Evolutionary conservation across 2,113 vertebrate genomes (phyloP), one percentile per base, ranked within the genome.

Genomic region (Vanacampus margaritifer): DNA sequence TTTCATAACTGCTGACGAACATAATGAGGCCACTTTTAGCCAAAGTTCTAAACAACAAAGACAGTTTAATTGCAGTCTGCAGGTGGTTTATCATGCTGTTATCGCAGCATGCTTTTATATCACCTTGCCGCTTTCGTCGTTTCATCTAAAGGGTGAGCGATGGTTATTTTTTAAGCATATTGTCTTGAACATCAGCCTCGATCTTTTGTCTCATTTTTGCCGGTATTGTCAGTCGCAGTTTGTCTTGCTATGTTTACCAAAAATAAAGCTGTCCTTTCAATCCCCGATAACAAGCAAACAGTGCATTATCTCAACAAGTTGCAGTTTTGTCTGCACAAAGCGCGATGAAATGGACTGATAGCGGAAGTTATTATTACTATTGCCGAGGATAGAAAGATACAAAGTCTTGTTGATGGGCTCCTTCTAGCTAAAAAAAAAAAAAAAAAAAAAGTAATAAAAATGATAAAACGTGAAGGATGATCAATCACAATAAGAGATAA

Each of bases 11-110:
- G 16, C 54, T 57, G 54, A 57, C 54, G 14, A 57, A 17, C 26
- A 28, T 57, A 57, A 57, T 57, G 54, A 57, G 54, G 54, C 26
- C 54, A 57, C 11, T 57, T 57, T 57, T 57, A 9, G 1, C 54
- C 54, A 16, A 57, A 17, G 26, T 57, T 57, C 24, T 7, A 32
- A 57, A 57, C 54, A 57, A 57, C 54, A 57, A 57, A 32, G 54
- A 32, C 51, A 26, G 26, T 56, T 56, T 57, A 32, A 57, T 32
- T 7, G 14, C 26, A 57, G 26, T 26, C 54, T 57, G 54, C 26
- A 16, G 54, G 23, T 14, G 26, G 26, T 32, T 57, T 57, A 32
- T 57, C 54, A 19, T 32, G 26, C 54, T 17, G 26, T 57, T 57
- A 32, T 57, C 16, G 13, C 26, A 57, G 54, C 54, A 9, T 57